Percentiles rank a stretch among this genome's conserved stretches.
Conservation (phyloP, 2,888 invertebrate genomes). For the Chelonus formosanus region DNA sequence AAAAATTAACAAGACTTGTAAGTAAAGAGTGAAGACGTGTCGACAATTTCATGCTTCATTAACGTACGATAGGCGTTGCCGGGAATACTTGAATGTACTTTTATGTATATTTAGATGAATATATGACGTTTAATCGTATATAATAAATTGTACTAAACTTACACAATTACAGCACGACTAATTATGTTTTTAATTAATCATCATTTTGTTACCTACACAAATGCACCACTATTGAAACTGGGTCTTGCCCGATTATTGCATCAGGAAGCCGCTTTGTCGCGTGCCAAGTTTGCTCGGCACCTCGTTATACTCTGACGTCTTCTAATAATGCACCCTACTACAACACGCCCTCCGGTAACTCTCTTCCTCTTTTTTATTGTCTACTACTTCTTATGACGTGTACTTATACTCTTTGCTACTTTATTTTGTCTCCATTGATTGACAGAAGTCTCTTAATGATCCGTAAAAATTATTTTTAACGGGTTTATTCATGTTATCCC, state of each 20-base stretch:
- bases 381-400: conserved; percentile 4
- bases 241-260: conserved; percentile 30
- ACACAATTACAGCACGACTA: conserved; percentile 49
- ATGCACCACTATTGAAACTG: conserved; percentile 27
- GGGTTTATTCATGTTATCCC: conserved; percentile 11
- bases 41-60: conserved; percentile 62
- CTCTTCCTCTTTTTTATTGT: conserved; percentile 29
- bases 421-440: conserved; percentile 1
- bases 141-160: conserved; percentile 27
- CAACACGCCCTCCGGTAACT: conserved; percentile 39
- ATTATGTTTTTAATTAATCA: conserved; percentile 65
- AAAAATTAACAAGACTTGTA: conserved; percentile 39
- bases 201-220: conserved; percentile 54
- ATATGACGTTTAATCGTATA: conserved; percentile 28
- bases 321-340: conserved; percentile 53
- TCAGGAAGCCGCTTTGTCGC: conserved; percentile 43
- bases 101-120: conserved; percentile 19
- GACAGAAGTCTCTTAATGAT: conserved; percentile 32
- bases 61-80: conserved; percentile 51
- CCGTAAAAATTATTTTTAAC: conserved; percentile 24
- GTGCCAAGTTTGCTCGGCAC: conserved; percentile 52
- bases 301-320: conserved; percentile 58
- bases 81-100: conserved; percentile 29
- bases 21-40: conserved; percentile 39
- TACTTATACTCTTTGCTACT: conserved; percentile 8